Percentiles rank a stretch among this genome's conserved stretches.
Evolutionary conservation across 2,113 vertebrate genomes (phyloP).

Genomic region (Equus przewalskii): DNA sequence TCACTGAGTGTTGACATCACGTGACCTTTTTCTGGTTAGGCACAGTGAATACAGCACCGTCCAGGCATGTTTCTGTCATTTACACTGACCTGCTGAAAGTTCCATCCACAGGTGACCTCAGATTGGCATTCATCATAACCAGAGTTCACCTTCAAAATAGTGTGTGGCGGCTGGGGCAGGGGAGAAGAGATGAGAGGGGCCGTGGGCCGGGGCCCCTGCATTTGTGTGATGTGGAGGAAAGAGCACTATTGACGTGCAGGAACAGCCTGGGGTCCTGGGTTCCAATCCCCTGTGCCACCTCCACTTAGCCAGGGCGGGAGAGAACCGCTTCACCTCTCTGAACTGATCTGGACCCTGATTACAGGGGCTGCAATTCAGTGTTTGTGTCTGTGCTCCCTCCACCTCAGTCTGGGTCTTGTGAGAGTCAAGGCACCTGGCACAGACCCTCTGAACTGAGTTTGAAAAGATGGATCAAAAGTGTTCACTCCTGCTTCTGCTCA

Average conservation of each 20-base stretch:
- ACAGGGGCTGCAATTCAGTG: not conserved
- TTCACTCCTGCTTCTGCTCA: not conserved
- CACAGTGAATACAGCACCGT: not conserved
- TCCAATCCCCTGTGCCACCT: not conserved
- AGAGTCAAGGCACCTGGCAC: not conserved
- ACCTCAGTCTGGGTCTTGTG: not conserved
- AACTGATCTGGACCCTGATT: not conserved
- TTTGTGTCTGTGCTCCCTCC: not conserved
- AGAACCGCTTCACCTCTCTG: not conserved
- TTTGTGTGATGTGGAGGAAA: not conserved
- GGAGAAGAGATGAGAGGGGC: not conserved
- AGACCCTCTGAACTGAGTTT: not conserved
- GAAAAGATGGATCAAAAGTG: not conserved
- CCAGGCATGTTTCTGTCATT: not conserved
- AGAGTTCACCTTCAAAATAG: conserved; percentile 45
- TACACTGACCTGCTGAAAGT: not conserved
- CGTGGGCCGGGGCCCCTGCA: not conserved
- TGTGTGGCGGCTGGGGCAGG: fast-evolving
- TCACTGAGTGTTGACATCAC: not conserved
- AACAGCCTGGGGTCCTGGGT: not conserved
- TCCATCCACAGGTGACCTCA: not conserved
- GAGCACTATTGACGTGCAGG: fast-evolving
- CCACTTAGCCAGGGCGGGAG: not conserved
- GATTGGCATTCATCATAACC: not conserved
- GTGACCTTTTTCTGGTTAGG: not conserved